Evolutionary conservation across 2,113 vertebrate genomes (phyloP).

Genomic region (Parus major): DNA sequence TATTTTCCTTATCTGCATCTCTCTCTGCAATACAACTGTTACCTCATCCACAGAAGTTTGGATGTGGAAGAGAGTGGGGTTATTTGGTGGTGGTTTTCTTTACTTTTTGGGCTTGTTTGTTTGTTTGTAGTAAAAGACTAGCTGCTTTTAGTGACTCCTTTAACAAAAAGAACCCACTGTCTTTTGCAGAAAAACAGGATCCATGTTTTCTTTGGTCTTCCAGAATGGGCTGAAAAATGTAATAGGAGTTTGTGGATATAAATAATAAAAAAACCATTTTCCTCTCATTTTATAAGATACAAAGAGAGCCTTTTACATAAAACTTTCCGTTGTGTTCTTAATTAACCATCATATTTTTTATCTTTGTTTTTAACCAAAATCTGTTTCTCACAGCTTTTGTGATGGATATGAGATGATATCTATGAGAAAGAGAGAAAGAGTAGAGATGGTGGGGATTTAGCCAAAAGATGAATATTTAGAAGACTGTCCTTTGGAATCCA

Average conservation of each 20-base stretch:
- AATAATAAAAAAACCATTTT: neutral
- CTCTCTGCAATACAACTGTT: neutral
- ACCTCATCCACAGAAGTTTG: neutral
- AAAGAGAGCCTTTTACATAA: neutral
- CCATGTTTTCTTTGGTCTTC: neutral
- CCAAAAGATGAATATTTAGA: neutral
- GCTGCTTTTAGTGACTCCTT: neutral
- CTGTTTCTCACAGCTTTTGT: neutral
- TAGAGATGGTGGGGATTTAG: neutral
- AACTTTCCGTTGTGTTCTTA: neutral
- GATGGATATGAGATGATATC: neutral
- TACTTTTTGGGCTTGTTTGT: neutral
- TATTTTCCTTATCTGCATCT: neutral
- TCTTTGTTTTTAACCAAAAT: neutral
- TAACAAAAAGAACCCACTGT: neutral
- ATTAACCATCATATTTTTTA: neutral
- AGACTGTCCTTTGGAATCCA: neutral
- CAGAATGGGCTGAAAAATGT: neutral
- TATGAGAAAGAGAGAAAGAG: neutral
- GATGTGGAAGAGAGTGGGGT: neutral
- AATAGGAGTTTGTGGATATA: neutral
- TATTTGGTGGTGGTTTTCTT: neutral
- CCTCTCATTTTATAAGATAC: neutral
- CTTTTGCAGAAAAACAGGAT: neutral
- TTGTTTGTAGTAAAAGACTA: neutral